Evolutionary conservation across 2,888 invertebrate genomes (phyloP), one percentile per base, ranked within the genome.

Genomic region (Synanthedon formicaeformis): DNA sequence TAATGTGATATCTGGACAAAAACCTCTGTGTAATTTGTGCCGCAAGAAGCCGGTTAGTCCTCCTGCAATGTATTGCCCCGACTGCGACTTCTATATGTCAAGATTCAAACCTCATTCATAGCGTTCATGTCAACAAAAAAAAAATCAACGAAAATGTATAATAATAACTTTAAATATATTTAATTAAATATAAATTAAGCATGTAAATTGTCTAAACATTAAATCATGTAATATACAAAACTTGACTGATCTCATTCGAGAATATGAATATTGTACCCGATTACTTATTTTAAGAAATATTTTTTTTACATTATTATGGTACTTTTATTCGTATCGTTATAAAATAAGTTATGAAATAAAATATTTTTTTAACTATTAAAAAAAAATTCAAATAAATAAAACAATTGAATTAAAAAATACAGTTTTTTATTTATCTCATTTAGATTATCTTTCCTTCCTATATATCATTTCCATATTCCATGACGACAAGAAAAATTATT

Each of bases 1-100:
- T 16, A 40, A 16, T 12, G 53, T 81, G 16, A 89, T 69, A 10
- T 45, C 58, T 41, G 63, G 60, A 45, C 78, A 92, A 63, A 91
- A 92, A 55, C 88, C 90, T 10, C 92, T 92, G 55, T 97, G 97
- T 75, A 93, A 94, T 79, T 88, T 97, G 63, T 97, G 97, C 79
- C 90, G 95, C 55, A 96, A 96, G 75, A 94, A 95, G 69, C 90
- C 92, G 58, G 92, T 96, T 14, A 90, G 89, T 51, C 90, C 93
- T 13, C 93, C 95, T 12, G 92, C 93, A 41, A 90, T 92, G 63
- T 97, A 96, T 73, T 97, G 97, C 79, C 89, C 92, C 51, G 96
- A 97, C 80, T 97, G 97, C 81, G 95, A 96, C 73, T 96, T 94
- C 83, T 97, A 97, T 72, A 93, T 97, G 93, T 94, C 95, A 58